Conservation (phyloP, 1,140 invertebrate species). For the Elymnias hypermnestra region DNA sequence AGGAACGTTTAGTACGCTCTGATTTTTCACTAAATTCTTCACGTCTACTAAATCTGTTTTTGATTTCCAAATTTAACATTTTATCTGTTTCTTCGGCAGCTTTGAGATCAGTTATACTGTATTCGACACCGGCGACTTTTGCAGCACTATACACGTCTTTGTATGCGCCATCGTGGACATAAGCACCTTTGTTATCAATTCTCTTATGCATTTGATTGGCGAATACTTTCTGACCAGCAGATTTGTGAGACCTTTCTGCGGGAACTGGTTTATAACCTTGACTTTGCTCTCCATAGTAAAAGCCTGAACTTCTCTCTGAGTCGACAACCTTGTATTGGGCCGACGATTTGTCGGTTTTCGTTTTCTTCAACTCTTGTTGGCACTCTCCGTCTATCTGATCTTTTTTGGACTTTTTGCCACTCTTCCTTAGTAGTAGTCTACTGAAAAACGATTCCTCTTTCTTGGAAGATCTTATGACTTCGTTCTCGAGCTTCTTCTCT, state of each 20-base stretch:
- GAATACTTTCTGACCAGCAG: conserved; percentile 68
- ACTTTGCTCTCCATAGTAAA: conserved; percentile 28
- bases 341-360: conserved; percentile 51
- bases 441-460: conserved; percentile 81
- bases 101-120: conserved; percentile 72
- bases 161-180: conserved; percentile 67
- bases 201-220: conserved; percentile 72
- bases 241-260: conserved; percentile 56
- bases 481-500: conserved; percentile 71
- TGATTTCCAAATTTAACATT: conserved; percentile 62
- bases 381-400: conserved; percentile 71
- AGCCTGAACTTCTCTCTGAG: conserved; percentile 35
- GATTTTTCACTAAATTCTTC: conserved; percentile 57
- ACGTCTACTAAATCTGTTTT: conserved; percentile 50
- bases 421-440: conserved; percentile 79
- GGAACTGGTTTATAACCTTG: conserved; percentile 56
- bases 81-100: conserved; percentile 69
- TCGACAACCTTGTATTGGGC: conserved; percentile 52
- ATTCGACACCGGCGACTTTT: conserved; percentile 62
- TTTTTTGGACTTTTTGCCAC: conserved; percentile 80
- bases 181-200: conserved; percentile 73
- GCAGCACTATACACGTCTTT: conserved; percentile 66
- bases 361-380: conserved; percentile 58
- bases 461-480: conserved; percentile 66
- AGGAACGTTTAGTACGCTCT: conserved; percentile 42